Conservation (phyloP, 2,113 vertebrate genomes). For the Argyrosomus japonicus region DNA sequence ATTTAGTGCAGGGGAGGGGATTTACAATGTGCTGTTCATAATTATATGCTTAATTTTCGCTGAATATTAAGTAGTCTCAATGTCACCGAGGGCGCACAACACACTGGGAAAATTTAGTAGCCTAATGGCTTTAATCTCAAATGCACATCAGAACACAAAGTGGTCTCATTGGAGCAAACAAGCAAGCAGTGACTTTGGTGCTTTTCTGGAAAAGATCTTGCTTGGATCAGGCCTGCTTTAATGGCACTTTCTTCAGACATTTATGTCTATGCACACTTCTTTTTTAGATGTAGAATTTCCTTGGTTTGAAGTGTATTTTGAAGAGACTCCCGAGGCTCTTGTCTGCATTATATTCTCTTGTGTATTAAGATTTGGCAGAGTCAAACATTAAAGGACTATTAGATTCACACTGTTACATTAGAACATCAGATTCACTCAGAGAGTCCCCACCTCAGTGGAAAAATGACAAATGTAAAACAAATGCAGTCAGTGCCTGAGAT, state of each 20-base stretch:
- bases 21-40: conserved; percentile 77
- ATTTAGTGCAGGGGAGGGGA: conserved; percentile 75
- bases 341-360: conserved; percentile 24
- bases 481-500: neutral
- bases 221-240: conserved; percentile 23
- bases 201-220: conserved; percentile 4
- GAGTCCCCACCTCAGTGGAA: neutral
- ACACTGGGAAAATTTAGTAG: conserved; percentile 33
- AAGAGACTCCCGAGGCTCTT: conserved; percentile 3
- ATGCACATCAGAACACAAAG: conserved; percentile 21
- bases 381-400: conserved; percentile 13
- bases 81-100: conserved; percentile 68
- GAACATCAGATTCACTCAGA: neutral
- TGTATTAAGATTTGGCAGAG: conserved; percentile 6
- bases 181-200: conserved; percentile 16
- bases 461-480: neutral
- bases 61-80: conserved; percentile 77
- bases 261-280: neutral
- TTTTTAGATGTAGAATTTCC: neutral
- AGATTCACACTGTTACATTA: neutral
- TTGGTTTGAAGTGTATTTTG: conserved; percentile 18
- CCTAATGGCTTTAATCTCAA: conserved; percentile 44
- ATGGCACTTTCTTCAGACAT: conserved; percentile 4
- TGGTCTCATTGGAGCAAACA: neutral
- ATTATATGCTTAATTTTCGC: conserved; percentile 79